Evolutionary conservation across 2,113 vertebrate genomes (phyloP), one percentile per base, ranked within the genome.

Genomic region (Malurus cyaneus): DNA sequence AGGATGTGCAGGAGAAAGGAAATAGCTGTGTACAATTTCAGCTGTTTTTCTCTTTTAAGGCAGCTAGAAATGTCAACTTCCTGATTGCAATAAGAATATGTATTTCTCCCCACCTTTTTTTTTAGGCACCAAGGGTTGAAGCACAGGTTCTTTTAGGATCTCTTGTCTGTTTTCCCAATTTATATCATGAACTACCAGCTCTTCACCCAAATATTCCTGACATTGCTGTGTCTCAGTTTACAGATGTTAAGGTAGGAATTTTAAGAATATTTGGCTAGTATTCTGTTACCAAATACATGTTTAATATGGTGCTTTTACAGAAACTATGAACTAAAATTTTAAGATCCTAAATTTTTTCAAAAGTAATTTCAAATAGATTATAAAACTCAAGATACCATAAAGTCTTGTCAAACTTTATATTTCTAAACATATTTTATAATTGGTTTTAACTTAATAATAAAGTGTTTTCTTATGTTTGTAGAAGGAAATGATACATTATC

Each of bases 61-160:
- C 62, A 78, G 14, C 53, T 67, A 41, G 53, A 86, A 86, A 46
- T 62, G 23, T 61, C 80, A 80, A 10, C 52, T 72, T 82, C 31
- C 57, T 52, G 26, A 85, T 7, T 87, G 25, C 59, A 54, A 14
- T 73, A 78, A 86, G 34, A 81, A 18, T 78, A 66, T 53, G 3
- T 69, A 11, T 71, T 86, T 93, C 53, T 59, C 24, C 24, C 44
- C 53, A 32, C 14, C 5, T 93, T 96, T 93, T 46, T 46, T 88
- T 94, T 39, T 81, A 99, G 99, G 99, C 99, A 93, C 99, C 99
- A 70, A 98, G 99, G 97, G 99, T 99, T 20, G 99, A 99, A 98
- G 99, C 99, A 60, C 99, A 99, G 96, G 98, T 99, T 93, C 98
- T 99, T 80, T 98, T 99, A 83, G 99, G 99, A 29, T 99, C 99